phyloP scores from a whole-genome alignment of 2,888 invertebrate species.

The Aphodius granarius region DNA sequence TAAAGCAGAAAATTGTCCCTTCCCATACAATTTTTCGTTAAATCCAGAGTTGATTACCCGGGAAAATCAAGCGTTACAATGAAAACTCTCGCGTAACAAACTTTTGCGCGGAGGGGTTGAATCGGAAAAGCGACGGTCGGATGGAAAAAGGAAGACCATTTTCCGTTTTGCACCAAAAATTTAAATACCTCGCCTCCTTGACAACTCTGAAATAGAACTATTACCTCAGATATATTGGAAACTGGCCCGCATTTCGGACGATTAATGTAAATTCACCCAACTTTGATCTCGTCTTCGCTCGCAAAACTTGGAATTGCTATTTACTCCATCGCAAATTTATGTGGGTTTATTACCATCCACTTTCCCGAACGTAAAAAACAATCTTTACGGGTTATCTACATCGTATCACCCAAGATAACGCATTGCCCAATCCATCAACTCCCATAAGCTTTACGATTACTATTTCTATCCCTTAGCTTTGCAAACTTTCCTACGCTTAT shows the following conservation, averaged over 20 bases:
- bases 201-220: not conserved
- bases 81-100: not conserved
- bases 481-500: not conserved
- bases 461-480: not conserved
- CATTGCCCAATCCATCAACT: not conserved
- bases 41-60: constrained; percentile 2
- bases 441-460: not conserved
- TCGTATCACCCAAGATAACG: not conserved
- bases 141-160: not conserved
- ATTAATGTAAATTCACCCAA: not conserved
- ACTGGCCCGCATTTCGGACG: not conserved
- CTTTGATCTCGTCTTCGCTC: not conserved
- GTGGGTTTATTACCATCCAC: not conserved
- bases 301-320: not conserved
- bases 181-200: not conserved
- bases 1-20: not conserved
- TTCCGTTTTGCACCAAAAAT: not conserved
- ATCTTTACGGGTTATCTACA: not conserved
- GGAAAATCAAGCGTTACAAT: not conserved
- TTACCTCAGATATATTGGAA: not conserved
- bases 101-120: not conserved
- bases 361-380: not conserved
- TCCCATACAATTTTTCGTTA: constrained; percentile 8
- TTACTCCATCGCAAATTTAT: not conserved
- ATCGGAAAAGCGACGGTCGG: not conserved